Evolutionary conservation across 2,113 vertebrate genomes (phyloP).

Genomic region (Empidonax traillii): DNA sequence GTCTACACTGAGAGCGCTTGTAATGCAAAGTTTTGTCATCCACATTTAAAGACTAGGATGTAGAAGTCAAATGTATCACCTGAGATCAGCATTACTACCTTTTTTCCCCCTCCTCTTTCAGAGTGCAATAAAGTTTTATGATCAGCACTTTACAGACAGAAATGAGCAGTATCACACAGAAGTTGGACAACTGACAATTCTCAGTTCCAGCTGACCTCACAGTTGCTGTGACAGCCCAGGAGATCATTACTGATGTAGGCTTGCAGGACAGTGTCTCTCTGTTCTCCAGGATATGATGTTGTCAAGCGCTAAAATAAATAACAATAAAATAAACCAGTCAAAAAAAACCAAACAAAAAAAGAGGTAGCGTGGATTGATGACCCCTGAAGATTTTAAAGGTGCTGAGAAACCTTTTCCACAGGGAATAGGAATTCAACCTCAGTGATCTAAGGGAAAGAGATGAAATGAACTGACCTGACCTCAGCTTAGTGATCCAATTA

Average conservation of each 20-base stretch:
- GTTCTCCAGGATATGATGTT: constrained; percentile 89
- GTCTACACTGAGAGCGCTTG: background rate
- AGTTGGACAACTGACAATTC: background rate
- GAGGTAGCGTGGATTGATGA: background rate
- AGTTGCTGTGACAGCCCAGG: constrained; percentile 77
- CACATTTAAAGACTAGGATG: background rate
- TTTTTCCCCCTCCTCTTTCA: background rate
- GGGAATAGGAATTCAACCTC: background rate
- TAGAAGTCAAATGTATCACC: background rate
- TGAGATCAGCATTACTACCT: background rate
- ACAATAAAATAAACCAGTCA: background rate
- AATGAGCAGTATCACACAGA: background rate
- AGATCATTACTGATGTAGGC: constrained; percentile 93
- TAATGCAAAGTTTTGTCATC: background rate
- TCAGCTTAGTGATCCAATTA: background rate
- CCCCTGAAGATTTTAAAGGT: background rate
- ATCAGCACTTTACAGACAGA: background rate
- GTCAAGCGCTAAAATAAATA: constrained; percentile 85
- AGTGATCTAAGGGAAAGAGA: background rate
- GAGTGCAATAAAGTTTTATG: background rate
- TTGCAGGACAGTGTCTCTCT: constrained; percentile 91
- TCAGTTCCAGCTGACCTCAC: constrained; percentile 69
- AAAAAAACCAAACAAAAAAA: background rate
- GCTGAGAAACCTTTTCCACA: background rate
- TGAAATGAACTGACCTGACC: background rate